Evolutionary conservation across 2,888 invertebrate genomes (phyloP), one percentile per base, ranked within the genome.

Genomic region (Epinotia ramella): DNA sequence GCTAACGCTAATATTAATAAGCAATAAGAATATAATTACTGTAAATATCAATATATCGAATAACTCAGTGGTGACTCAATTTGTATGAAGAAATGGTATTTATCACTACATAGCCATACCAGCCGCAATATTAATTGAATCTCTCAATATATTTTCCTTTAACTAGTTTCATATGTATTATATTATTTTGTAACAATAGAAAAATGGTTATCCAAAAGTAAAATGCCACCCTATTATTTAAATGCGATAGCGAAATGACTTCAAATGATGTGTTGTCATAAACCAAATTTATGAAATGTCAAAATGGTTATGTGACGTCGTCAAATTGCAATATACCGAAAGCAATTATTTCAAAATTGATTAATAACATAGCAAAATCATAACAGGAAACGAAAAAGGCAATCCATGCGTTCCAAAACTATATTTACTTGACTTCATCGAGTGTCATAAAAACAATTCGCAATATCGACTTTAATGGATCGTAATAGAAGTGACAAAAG

Each of bases 321-420:
- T 65, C 46, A 65, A 46, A 67, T 56, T 56, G 53, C 49, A 44
- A 6, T 64, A 49, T 33, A n/a, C n/a, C 4, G 20, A 16, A 28
- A 20, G 46, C 18, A 40, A 68, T 67, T 20, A 60, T 73, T 74
- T 64, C 73, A 64, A 69, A 74, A 74, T 59, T n/a, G 12, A 70
- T 70, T 65, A 65, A 62, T 65, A 56, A 56, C 72, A 40, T 40
- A 57, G 64, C 56, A 59, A 65, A 75, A 57, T n/a, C 49, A 53
- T 28, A 59, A 60, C 70, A 65, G 74, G 74, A 70, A 75, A 75
- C 59, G 6, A 70, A 73, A 49, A 72, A 46, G 69, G 28, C 46
- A 59, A 69, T 16, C 56, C 68, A 68, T 46, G 40, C 74, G 49
- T 59, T 64, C 46, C 33, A 60, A 67, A 70, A 70, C 64, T 49